Conservation (phyloP, 2,113 vertebrate genomes). For the Ellobius talpinus region DNA sequence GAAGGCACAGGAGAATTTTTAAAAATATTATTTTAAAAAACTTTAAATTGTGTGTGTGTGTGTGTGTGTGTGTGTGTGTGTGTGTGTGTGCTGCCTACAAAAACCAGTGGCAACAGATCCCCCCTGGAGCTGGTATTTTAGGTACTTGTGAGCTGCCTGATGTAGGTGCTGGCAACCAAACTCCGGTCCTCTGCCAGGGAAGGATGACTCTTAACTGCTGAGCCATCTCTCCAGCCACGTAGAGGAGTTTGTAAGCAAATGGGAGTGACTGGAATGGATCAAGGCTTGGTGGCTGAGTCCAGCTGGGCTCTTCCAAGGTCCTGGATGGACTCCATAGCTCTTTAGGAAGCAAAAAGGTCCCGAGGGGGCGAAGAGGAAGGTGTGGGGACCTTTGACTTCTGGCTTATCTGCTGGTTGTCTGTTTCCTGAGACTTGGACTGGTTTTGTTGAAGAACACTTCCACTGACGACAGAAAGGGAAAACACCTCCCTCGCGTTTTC, state of each 20-base stretch:
- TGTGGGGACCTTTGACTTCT: background rate
- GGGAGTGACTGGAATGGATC: background rate
- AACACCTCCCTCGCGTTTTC: background rate
- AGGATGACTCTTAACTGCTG: background rate
- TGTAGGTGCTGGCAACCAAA: background rate
- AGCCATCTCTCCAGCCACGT: background rate
- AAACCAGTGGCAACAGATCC: background rate
- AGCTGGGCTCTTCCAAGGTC: background rate
- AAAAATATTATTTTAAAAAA: background rate
- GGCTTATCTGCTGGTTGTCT: background rate
- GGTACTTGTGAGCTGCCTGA: background rate
- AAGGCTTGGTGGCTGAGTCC: background rate
- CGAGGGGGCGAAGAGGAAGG: background rate
- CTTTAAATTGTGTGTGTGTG: background rate
- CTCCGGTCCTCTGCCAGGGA: background rate
- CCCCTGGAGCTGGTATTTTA: background rate
- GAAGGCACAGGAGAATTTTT: background rate
- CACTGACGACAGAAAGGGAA: background rate
- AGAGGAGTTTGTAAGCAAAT: background rate
- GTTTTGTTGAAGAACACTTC: slow-evolving; percentile 15
- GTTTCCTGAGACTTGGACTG: background rate
- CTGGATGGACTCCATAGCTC: background rate
- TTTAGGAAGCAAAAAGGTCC: slow-evolving; percentile 18
- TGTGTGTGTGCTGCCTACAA: no score
- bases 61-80: background rate